A percentile compares a stretch with the other conserved stretches of the same genome.
phyloP scores from a whole-genome alignment of 2,113 vertebrate genomes.

The Sebastes schlegelii region DNA sequence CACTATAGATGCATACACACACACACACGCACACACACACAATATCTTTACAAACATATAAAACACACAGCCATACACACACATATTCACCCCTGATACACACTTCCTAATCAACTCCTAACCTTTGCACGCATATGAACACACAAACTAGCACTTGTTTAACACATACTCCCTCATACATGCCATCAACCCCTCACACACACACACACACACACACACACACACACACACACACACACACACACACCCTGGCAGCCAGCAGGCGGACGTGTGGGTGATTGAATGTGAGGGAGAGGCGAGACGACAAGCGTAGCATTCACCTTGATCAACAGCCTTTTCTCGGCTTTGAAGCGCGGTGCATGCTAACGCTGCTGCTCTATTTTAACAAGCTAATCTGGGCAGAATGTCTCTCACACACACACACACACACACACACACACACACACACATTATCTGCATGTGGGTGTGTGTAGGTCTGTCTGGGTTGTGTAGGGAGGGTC shows the following conservation, averaged over 20 bases:
- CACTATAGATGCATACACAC: background rate
- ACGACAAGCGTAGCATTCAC: slow-evolving; percentile 74
- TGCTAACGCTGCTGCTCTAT: slow-evolving; percentile 60
- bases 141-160: slow-evolving; percentile 5
- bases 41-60: background rate
- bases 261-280: slow-evolving; percentile 57
- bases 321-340: slow-evolving; percentile 75
- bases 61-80: background rate
- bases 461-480: background rate
- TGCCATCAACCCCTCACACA: background rate
- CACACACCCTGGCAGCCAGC: slow-evolving; percentile 30
- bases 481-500: background rate
- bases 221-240: slow-evolving; percentile 14
- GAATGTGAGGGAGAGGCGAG: slow-evolving; percentile 59
- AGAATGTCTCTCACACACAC: slow-evolving; percentile 13
- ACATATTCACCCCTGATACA: slow-evolving; percentile 2
- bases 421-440: slow-evolving; percentile 3
- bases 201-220: slow-evolving; percentile 26
- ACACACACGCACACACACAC: background rate
- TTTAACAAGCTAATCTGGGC: slow-evolving; percentile 78
- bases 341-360: slow-evolving; percentile 63
- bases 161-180: slow-evolving; percentile 1
- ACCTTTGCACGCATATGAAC: background rate
- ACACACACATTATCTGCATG: background rate
- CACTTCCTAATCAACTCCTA: slow-evolving; percentile 31